phyloP scores from a whole-genome alignment of 2,113 vertebrate genomes.

The Caranx ignobilis region DNA sequence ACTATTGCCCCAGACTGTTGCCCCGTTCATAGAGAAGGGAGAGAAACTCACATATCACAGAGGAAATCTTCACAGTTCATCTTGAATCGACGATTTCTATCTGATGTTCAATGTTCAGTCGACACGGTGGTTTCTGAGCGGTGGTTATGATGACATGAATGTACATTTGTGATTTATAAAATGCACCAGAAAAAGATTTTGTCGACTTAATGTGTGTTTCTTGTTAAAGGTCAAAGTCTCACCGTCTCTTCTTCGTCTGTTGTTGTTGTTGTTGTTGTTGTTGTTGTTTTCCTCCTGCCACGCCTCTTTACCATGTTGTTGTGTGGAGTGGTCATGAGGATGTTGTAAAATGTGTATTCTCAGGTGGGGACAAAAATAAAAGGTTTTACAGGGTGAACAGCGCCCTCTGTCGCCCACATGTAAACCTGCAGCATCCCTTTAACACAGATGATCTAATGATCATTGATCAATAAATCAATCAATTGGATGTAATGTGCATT shows the following conservation, averaged over 20 bases:
- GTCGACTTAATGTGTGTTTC: not conserved
- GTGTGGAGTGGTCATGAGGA: not conserved
- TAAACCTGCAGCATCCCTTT: too few species aligned
- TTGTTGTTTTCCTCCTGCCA: not conserved
- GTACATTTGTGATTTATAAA: conserved; percentile 27
- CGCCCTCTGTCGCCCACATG: too few species aligned
- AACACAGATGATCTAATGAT: too few species aligned
- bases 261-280: not conserved
- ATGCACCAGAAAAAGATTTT: not conserved
- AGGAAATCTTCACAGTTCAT: not conserved
- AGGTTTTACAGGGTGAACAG: too few species aligned
- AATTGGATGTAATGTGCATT: not conserved
- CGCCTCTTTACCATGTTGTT: not conserved
- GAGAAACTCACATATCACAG: not conserved
- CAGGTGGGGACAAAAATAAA: too few species aligned
- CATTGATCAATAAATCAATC: too few species aligned
- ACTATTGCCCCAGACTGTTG: not conserved
- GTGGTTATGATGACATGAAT: conserved; percentile 43
- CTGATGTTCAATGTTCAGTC: too few species aligned
- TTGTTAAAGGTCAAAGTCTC: not conserved
- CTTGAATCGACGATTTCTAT: not conserved
- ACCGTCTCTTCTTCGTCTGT: not conserved
- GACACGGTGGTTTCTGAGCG: not conserved
- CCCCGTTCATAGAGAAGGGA: not conserved
- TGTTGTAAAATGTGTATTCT: not conserved